Percentiles rank a stretch among this genome's conserved stretches.
Conservation (phyloP, 2,113 vertebrate genomes). For the Ursus arctos region DNA sequence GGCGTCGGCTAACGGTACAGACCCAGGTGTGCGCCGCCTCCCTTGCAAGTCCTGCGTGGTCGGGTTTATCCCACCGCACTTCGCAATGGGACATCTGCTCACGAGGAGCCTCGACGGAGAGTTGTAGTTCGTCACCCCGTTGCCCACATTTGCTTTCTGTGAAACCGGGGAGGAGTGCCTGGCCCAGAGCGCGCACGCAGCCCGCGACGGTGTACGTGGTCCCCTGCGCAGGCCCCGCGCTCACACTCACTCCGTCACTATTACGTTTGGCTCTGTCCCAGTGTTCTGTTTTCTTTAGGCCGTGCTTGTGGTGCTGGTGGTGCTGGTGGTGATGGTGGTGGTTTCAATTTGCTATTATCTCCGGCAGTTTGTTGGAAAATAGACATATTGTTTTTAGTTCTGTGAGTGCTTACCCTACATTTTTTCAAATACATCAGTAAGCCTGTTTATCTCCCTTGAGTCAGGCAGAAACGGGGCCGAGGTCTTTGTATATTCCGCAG, state of each 20-base stretch:
- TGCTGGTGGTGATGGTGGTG: not conserved
- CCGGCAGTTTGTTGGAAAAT: constrained; percentile 40
- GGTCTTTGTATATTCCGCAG: not conserved
- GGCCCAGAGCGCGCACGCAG: not conserved
- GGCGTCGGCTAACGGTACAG: not conserved
- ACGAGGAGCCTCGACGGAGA: not conserved
- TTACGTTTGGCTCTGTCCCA: not conserved
- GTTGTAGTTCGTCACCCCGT: not conserved
- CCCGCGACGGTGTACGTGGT: not conserved
- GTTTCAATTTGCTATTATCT: constrained; percentile 24
- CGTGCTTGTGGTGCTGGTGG: not conserved
- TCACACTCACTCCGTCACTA: not conserved
- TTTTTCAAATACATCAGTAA: not conserved
- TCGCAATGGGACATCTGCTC: not conserved
- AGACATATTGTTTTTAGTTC: constrained; percentile 28
- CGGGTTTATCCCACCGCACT: not conserved
- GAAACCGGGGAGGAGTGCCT: not conserved
- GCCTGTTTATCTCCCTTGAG: not conserved
- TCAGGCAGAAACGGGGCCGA: not conserved
- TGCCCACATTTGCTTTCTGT: not conserved
- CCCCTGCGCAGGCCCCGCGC: not conserved
- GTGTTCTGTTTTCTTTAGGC: not conserved
- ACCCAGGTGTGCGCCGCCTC: not conserved
- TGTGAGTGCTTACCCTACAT: not conserved
- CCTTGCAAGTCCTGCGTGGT: not conserved